phyloP scores from a whole-genome alignment of 2,113 vertebrate genomes.

The human region DNA sequence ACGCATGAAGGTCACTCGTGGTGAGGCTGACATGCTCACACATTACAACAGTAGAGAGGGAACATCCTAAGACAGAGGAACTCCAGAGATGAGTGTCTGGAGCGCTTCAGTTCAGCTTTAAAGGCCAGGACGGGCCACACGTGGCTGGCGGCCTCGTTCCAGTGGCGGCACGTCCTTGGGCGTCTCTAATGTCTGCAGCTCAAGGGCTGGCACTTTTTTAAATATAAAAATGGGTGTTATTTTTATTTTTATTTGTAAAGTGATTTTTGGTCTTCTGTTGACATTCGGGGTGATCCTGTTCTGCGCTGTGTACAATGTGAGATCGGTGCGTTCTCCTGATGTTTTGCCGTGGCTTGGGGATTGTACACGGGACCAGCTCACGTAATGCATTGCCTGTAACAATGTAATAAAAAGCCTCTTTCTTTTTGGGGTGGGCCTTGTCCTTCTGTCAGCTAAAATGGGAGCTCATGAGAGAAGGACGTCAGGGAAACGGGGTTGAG shows the following conservation, averaged over 20 bases:
- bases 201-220: conserved; percentile 82
- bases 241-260: conserved; percentile 84
- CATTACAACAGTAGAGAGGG: conserved; percentile 72
- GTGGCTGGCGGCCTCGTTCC: not conserved
- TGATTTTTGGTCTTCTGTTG: conserved; percentile 82
- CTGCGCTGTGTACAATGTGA: conserved; percentile 83
- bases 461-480: not conserved
- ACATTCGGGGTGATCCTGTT: conserved; percentile 81
- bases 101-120: conserved; percentile 75
- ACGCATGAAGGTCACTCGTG: conserved; percentile 48
- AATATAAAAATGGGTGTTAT: conserved; percentile 78
- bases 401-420: conserved; percentile 89
- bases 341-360: conserved; percentile 81
- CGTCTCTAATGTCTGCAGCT: conserved; percentile 74
- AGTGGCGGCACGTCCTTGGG: conserved; percentile 39
- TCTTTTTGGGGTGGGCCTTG: conserved; percentile 71
- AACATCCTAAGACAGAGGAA: not conserved
- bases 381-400: conserved; percentile 86
- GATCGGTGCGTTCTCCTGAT: conserved; percentile 77
- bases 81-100: not conserved
- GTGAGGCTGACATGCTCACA: conserved; percentile 56
- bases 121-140: conserved; percentile 56
- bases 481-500: not conserved
- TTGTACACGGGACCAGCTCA: conserved; percentile 84
- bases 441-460: conserved; percentile 20